phyloP scores from a whole-genome alignment of 2,113 vertebrate genomes.

The Psilopsiagon aurifrons region DNA sequence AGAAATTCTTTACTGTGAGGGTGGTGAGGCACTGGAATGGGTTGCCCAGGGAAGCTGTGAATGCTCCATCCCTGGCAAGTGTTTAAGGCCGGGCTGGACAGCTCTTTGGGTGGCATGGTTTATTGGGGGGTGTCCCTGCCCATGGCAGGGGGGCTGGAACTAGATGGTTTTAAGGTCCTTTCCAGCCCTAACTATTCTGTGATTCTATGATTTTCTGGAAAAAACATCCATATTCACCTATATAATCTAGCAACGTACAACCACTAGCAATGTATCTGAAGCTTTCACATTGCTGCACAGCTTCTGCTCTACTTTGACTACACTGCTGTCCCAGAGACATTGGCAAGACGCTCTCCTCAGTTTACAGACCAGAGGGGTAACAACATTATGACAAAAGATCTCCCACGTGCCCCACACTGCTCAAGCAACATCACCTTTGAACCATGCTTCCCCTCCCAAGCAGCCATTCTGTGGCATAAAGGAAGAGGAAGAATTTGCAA shows the following conservation, averaged over 20 bases:
- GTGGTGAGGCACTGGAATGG: too few relatives aligned
- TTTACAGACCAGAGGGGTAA: background rate
- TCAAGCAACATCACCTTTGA: background rate
- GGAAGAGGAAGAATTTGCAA: background rate
- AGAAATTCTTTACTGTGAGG: too few relatives aligned
- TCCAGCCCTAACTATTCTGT: too few relatives aligned
- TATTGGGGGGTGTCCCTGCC: too few relatives aligned
- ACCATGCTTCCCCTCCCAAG: background rate
- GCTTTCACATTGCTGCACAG: background rate
- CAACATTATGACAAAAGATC: accelerated
- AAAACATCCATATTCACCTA: accelerated
- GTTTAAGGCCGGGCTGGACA: too few relatives aligned
- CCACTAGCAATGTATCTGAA: accelerated
- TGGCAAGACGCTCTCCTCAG: accelerated
- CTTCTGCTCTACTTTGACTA: background rate
- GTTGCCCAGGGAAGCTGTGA: too few relatives aligned
- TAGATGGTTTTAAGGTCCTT: too few relatives aligned
- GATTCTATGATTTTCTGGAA: background rate
- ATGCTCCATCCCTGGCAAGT: too few relatives aligned
- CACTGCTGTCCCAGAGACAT: background rate
- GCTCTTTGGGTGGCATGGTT: too few relatives aligned
- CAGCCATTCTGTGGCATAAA: accelerated
- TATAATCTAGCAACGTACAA: accelerated
- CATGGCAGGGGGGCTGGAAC: too few relatives aligned
- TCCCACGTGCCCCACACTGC: accelerated